phyloP scores from a whole-genome alignment of 2,888 invertebrate species.

The Cremastinae sp. region DNA sequence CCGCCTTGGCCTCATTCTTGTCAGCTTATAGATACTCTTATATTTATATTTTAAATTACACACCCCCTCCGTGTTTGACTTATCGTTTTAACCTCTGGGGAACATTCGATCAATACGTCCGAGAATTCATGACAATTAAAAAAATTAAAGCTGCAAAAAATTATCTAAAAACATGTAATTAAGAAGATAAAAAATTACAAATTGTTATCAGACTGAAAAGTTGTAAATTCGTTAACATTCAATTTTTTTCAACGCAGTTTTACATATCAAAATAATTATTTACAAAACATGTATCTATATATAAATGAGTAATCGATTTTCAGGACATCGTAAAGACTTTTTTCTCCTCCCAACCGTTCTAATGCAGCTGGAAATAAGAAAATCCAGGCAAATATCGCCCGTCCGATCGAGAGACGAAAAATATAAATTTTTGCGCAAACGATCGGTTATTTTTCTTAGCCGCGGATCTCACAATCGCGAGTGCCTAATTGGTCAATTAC shows the following conservation, averaged over 20 bases:
- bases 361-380: background rate
- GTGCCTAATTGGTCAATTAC: conserved; percentile 80
- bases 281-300: too few species aligned
- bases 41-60: background rate
- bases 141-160: too few species aligned
- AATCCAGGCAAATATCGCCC: background rate
- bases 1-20: background rate
- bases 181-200: too few species aligned
- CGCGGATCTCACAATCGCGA: conserved; percentile 69
- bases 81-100: background rate
- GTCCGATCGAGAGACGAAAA: conserved; percentile 26
- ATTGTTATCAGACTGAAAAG: background rate
- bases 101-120: too few species aligned
- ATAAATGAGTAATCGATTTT: too few species aligned
- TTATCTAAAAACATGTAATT: too few species aligned
- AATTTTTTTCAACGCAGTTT: too few species aligned
- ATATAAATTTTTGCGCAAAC: conserved; percentile 64
- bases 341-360: too few species aligned
- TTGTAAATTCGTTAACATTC: too few species aligned
- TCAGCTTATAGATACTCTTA: background rate
- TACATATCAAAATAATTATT: too few species aligned
- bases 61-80: background rate
- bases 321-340: too few species aligned
- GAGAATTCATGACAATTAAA: too few species aligned
- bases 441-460: conserved; percentile 69